phyloP scores from a whole-genome alignment of 2,888 invertebrate species.

The Slavum lentiscoides region DNA sequence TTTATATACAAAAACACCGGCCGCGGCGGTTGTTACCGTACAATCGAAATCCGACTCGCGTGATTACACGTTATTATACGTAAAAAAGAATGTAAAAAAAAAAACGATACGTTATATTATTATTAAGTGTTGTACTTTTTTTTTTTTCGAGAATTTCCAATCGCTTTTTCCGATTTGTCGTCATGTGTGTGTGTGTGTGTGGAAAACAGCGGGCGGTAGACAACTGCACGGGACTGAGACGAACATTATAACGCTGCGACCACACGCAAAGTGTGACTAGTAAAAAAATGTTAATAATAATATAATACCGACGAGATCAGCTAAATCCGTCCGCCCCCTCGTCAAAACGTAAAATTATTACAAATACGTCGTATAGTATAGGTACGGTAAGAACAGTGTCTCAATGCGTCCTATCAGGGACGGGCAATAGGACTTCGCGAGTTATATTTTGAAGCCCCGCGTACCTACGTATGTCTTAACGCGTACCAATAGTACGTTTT shows the following conservation, averaged over 20 bases:
- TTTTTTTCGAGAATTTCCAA: conserved; percentile 4
- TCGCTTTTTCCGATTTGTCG: conserved; percentile 27
- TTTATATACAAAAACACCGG: neutral
- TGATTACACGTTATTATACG: neutral
- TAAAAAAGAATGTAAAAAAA: no score
- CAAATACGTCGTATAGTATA: no score
- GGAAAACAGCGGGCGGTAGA: conserved; percentile 14
- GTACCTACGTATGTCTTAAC: no score
- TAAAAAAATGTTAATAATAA: neutral
- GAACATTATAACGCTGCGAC: conserved; percentile 3
- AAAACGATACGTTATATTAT: no score
- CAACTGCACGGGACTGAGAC: no score
- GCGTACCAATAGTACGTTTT: no score
- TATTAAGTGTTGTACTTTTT: no score
- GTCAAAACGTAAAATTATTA: neutral
- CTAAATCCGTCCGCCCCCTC: conserved; percentile 19
- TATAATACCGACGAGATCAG: neutral
- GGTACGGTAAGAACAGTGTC: neutral
- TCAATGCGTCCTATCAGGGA: no score
- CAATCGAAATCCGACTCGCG: conserved; percentile 29
- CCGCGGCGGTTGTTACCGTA: neutral
- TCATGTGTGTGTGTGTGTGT: neutral
- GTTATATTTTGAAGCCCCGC: no score
- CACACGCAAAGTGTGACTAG: conserved; percentile 47
- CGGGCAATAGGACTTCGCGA: no score